phyloP scores from a whole-genome alignment of 2,113 vertebrate genomes.

The Salvelinus fontinalis region DNA sequence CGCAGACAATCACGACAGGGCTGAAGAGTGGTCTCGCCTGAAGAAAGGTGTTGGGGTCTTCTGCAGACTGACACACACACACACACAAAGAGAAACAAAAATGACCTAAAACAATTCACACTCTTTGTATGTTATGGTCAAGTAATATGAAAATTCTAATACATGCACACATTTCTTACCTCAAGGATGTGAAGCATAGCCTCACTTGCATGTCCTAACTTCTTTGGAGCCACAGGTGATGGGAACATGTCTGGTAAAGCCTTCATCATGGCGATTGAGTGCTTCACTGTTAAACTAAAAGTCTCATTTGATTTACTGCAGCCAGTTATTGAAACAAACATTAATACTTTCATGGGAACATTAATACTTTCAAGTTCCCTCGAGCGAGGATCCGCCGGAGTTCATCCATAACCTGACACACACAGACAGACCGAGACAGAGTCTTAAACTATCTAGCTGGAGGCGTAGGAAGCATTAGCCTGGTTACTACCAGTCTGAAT shows the following conservation, averaged over 20 bases:
- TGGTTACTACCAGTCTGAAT: too few relatives aligned
- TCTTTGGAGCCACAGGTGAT: not conserved
- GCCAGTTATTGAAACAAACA: not conserved
- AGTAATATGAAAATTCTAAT: constrained; percentile 1
- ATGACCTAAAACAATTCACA: not conserved
- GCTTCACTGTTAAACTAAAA: constrained; percentile 27
- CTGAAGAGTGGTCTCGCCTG: too few relatives aligned
- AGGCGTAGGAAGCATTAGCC: too few relatives aligned
- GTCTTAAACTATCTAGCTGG: not conserved
- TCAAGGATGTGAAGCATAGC: not conserved
- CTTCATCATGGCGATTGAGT: constrained; percentile 41
- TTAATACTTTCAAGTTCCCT: constrained; percentile 2
- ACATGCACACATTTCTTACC: not conserved
- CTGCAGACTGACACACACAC: too few relatives aligned
- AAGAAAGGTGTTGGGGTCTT: too few relatives aligned
- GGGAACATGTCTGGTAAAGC: constrained; percentile 37
- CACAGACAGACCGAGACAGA: not conserved
- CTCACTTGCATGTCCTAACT: not conserved
- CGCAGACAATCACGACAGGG: too few relatives aligned
- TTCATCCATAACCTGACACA: constrained; percentile 39
- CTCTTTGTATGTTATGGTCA: not conserved
- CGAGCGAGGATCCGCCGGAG: constrained; percentile 25
- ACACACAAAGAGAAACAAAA: not conserved
- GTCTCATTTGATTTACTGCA: constrained; percentile 30
- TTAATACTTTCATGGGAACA: too few relatives aligned